These are phyloP conservation scores for Chrysina gloriosa DNA, from an alignment of 2,888 invertebrate species.

Conservation along the genomic window DNA sequence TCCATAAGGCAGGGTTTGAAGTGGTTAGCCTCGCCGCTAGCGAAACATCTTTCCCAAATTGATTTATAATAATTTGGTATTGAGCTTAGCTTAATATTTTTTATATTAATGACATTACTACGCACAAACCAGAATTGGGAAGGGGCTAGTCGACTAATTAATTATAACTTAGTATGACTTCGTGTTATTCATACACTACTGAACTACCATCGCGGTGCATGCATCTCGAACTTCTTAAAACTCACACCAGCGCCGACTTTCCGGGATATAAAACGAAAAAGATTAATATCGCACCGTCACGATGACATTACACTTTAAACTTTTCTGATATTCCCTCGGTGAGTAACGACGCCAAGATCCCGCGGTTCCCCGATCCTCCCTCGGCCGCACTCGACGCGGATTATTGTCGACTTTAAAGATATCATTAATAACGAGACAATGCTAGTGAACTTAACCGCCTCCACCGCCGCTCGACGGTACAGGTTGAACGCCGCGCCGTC, in stretches of 20 bases:
- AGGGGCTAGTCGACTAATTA: too few relatives aligned
- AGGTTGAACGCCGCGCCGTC: conserved; percentile 41
- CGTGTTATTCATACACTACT: too few relatives aligned
- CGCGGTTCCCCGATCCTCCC: not conserved
- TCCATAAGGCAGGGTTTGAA: too few relatives aligned
- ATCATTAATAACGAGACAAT: conserved; percentile 43
- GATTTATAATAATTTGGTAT: too few relatives aligned
- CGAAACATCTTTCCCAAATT: too few relatives aligned
- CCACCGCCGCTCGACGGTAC: not conserved
- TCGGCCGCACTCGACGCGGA: not conserved
- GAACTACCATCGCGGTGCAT: too few relatives aligned
- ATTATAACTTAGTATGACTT: too few relatives aligned
- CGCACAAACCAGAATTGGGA: too few relatives aligned
- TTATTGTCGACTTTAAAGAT: conserved; percentile 37
- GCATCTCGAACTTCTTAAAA: too few relatives aligned
- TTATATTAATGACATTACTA: too few relatives aligned
- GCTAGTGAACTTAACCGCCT: conserved; percentile 22
- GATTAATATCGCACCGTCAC: conserved; percentile 8
- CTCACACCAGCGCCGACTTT: not conserved
- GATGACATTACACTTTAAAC: conserved; percentile 31
- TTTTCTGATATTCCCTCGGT: conserved; percentile 31
- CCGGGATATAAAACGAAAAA: not conserved
- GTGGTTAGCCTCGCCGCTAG: too few relatives aligned
- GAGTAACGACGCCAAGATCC: conserved; percentile 15
- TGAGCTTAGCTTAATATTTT: too few relatives aligned